Conservation (phyloP, 1,140 invertebrate species). For the Venustaconcha ellipsiformis region DNA sequence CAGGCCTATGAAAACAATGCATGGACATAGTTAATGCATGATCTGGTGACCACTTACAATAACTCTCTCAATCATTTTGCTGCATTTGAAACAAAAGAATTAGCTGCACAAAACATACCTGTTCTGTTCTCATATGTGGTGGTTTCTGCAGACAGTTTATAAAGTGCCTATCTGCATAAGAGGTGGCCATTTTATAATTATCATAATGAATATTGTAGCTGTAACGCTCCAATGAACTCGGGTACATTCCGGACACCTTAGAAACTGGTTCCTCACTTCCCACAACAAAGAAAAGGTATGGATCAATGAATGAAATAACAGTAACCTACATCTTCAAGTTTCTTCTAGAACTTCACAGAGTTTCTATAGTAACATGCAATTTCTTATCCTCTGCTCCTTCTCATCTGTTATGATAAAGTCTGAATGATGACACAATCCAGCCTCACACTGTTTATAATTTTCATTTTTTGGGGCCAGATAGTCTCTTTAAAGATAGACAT, state of each 20-base stretch:
- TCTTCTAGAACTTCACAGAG: too few species aligned
- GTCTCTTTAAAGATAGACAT: too few species aligned
- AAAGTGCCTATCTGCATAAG: constrained; percentile 42
- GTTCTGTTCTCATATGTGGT: constrained; percentile 39
- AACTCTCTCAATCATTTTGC: background rate
- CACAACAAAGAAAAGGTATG: too few species aligned
- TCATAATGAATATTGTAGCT: constrained; percentile 31
- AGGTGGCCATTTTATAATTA: constrained; percentile 25
- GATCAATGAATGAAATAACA: too few species aligned
- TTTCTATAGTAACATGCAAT: too few species aligned
- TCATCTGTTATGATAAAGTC: too few species aligned
- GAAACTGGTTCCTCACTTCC: too few species aligned
- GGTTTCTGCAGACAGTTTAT: constrained; percentile 50
- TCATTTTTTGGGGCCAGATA: too few species aligned
- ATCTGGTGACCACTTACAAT: background rate
- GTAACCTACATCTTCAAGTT: too few species aligned
- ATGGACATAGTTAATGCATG: background rate
- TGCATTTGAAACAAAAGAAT: background rate
- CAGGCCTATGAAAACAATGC: background rate
- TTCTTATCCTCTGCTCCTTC: too few species aligned
- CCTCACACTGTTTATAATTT: too few species aligned
- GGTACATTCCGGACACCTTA: constrained; percentile 15
- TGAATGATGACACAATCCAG: too few species aligned
- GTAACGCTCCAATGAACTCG: constrained; percentile 22
- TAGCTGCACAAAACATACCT: constrained; percentile 34